Conservation (phyloP, 2,113 vertebrate genomes). For the Acrocephalus kingi region DNA sequence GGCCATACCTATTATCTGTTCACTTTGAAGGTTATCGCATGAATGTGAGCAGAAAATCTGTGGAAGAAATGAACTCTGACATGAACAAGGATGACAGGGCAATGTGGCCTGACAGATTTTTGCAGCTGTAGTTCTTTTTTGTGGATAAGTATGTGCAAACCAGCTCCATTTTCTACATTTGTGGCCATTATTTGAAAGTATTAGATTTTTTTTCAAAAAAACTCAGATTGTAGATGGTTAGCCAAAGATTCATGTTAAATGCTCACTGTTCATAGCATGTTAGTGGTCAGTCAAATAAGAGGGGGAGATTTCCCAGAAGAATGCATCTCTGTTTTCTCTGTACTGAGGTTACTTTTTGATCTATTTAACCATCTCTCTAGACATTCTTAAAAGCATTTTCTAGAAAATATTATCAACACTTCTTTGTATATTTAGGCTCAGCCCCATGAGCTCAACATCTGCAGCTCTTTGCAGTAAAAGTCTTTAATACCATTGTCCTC, state of each 20-base stretch:
- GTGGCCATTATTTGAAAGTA: background rate
- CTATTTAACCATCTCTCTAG: background rate
- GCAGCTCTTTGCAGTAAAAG: background rate
- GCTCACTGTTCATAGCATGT: background rate
- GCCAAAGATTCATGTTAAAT: background rate
- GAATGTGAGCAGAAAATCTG: background rate
- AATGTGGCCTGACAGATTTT: background rate
- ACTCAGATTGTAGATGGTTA: background rate
- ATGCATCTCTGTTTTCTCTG: background rate
- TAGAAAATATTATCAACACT: background rate
- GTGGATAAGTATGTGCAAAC: background rate
- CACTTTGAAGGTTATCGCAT: background rate
- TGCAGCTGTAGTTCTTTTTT: background rate
- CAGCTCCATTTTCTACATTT: background rate
- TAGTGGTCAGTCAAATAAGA: background rate
- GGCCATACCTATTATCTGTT: background rate
- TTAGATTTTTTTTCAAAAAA: background rate
- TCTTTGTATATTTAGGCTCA: background rate
- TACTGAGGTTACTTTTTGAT: background rate
- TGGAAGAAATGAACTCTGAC: background rate
- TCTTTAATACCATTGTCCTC: background rate
- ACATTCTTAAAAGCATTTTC: background rate
- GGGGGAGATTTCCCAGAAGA: background rate
- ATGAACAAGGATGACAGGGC: background rate
- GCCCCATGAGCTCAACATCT: background rate